Evolutionary conservation across 2,797 vertebrate genomes (phyloP), one percentile per base, ranked within the genome.

Genomic region (Gymnothorax reevesii): DNA sequence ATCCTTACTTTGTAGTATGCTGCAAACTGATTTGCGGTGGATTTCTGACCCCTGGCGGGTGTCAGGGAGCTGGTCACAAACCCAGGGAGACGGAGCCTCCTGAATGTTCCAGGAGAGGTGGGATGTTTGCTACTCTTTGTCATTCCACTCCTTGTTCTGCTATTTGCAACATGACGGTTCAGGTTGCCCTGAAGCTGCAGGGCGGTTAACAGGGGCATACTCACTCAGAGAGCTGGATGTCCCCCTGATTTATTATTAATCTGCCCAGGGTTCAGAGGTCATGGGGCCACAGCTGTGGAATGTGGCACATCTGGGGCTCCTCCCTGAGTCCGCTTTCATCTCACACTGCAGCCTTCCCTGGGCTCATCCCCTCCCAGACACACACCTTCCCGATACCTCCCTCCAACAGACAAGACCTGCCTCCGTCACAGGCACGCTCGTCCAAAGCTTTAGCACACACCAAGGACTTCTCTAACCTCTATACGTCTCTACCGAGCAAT

Each of bases 251-350:
- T 92, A 90, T 92, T 91, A 90, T 90, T 89, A 88, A 86, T 88
- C 86, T 89, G 88, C 84, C 59, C 87, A 86, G 87, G 92, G 91
- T 90, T 83, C 90, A 88, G 88, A 92, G 92, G 93, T 91, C 91
- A 91, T 62, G 87, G 80, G 88, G 83, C 0, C 42, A n/a, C 90
- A 86, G 88, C 82, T 88, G 91, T 90, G 92, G 92, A 92, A 93
- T 90, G 90, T 82, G 88, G 86, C 90, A 89, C 89, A 90, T 17
- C 90, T 90, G 90, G 91, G 87, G 91, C 87, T 89, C 93, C 89
- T 89, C 89, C 85, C 86, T 57, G 84, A 89, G 83, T 89, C 82
- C 12, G 33, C 92, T 91, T 93, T 88, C 89, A 87, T 87, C 90
- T 91, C 82, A 79, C 87, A 84, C 71, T 33, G 62, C 89, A 87